Conservation (phyloP, 1,140 invertebrate species). For the Schmidtea mediterranea region DNA sequence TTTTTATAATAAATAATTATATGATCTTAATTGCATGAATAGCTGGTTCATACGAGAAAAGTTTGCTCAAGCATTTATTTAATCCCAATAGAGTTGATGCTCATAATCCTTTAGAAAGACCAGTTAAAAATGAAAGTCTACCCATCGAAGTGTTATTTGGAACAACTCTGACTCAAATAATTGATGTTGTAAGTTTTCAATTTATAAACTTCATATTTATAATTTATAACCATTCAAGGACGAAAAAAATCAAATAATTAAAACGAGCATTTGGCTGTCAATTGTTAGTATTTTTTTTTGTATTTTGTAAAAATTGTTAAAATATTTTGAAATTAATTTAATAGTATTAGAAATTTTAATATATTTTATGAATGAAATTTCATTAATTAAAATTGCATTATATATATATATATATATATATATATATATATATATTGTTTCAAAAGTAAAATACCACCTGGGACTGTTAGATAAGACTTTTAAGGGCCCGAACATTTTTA, state of each 20-base stretch:
- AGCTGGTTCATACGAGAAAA: neutral
- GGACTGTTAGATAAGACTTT: too few species aligned
- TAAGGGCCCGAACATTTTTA: too few species aligned
- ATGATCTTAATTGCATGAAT: too few species aligned
- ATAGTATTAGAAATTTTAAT: too few species aligned
- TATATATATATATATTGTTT: too few species aligned
- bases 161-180: slow-evolving; percentile 93
- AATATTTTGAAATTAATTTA: too few species aligned
- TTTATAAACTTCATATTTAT: neutral
- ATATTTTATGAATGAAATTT: too few species aligned
- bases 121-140: slow-evolving; percentile 79
- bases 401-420: too few species aligned
- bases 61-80: neutral
- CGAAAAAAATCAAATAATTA: slow-evolving; percentile 3
- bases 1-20: too few species aligned
- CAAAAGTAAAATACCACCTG: too few species aligned
- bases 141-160: slow-evolving; percentile 79
- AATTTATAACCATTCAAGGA: slow-evolving; percentile 5
- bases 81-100: neutral
- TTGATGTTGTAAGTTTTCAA: slow-evolving; percentile 74
- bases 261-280: neutral
- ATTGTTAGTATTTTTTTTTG: slow-evolving; percentile 15
- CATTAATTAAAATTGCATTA: too few species aligned
- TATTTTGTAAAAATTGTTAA: too few species aligned
- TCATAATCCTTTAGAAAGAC: slow-evolving; percentile 39